phyloP scores from a whole-genome alignment of 2,113 vertebrate species.

The Amphiprion percula region DNA sequence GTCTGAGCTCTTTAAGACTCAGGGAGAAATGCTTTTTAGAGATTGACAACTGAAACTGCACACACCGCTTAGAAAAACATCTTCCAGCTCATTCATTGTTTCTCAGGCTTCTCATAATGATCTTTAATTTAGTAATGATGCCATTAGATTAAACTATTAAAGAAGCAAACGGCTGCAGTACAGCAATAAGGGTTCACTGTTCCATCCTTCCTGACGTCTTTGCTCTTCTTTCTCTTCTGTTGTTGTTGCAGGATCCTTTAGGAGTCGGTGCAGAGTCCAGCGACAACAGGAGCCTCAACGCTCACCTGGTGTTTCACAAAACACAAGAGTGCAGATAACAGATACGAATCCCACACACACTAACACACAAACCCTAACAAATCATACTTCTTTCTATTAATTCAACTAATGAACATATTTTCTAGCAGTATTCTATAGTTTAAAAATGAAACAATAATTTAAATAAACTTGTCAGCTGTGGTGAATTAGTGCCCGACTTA shows the following conservation, averaged over 20 bases:
- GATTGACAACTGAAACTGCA: slow-evolving; percentile 16
- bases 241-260: slow-evolving; percentile 50
- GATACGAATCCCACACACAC: background rate
- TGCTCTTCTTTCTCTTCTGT: slow-evolving; percentile 29
- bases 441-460: background rate
- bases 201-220: slow-evolving; percentile 41
- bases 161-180: slow-evolving; percentile 44
- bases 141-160: slow-evolving; percentile 52
- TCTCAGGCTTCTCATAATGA: slow-evolving; percentile 37
- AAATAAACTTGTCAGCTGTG: too few relatives aligned
- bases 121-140: slow-evolving; percentile 50
- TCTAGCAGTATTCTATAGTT: background rate
- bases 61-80: background rate
- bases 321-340: slow-evolving; percentile 15
- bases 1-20: slow-evolving; percentile 30
- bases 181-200: slow-evolving; percentile 34
- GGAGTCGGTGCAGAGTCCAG: slow-evolving; percentile 39
- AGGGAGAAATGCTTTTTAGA: slow-evolving; percentile 39
- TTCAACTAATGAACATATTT: background rate
- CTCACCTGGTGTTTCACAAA: slow-evolving; percentile 24
- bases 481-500: too few relatives aligned
- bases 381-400: background rate
- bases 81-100: slow-evolving; percentile 22
- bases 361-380: background rate
- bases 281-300: background rate